phyloP scores from a whole-genome alignment of 1,140 invertebrate genomes.

The Glossosoma conforme region DNA sequence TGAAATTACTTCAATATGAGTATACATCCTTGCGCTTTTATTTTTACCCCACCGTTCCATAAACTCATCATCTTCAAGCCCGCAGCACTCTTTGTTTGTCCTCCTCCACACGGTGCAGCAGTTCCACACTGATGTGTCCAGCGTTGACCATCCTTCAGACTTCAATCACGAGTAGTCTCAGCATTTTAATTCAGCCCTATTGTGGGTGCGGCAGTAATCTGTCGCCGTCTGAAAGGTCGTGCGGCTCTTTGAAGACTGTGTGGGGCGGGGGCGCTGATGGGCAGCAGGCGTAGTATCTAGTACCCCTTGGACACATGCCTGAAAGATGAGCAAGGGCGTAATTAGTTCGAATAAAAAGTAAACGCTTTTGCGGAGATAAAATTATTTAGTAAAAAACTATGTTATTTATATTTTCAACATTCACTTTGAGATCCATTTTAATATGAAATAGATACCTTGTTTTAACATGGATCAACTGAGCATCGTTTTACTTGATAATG shows the following conservation, averaged over 20 bases:
- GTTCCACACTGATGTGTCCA: no score
- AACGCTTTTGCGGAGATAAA: background rate
- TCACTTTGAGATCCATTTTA: no score
- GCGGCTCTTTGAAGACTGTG: slow-evolving; percentile 28
- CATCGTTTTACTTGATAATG: no score
- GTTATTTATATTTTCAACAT: no score
- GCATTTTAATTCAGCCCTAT: slow-evolving; percentile 30
- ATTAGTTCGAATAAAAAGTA: background rate
- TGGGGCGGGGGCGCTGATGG: background rate
- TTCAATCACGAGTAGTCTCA: slow-evolving; percentile 27
- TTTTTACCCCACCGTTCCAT: background rate
- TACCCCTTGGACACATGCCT: background rate
- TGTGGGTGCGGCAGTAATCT: slow-evolving; percentile 28
- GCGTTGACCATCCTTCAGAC: slow-evolving; percentile 20
- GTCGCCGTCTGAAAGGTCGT: slow-evolving; percentile 28
- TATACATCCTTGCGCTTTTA: slow-evolving; percentile 1
- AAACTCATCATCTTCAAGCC: background rate
- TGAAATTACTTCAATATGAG: background rate
- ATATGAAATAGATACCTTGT: no score
- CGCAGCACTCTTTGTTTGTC: background rate
- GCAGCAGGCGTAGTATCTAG: background rate
- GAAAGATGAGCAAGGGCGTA: background rate
- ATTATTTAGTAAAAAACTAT: no score
- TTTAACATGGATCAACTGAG: no score
- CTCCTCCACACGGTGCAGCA: background rate